A percentile compares a stretch with the other conserved stretches of the same genome.
phyloP scores from a whole-genome alignment of 2,888 invertebrate species.

The Mythimna vitellina region DNA sequence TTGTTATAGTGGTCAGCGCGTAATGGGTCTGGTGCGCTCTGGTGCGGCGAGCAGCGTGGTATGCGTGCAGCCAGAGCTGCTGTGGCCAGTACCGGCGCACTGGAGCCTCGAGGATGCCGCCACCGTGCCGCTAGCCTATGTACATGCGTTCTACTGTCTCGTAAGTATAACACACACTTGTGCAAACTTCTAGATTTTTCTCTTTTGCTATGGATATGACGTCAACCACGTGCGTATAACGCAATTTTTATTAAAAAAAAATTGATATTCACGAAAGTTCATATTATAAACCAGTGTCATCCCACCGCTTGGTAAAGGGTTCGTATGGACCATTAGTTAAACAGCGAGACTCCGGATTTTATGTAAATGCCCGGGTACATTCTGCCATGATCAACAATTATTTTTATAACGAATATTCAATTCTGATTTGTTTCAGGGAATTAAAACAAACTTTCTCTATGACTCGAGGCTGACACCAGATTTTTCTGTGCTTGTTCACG shows the following conservation, averaged over 20 bases:
- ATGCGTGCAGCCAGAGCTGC: constrained; percentile 83
- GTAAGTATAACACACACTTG: constrained; percentile 62
- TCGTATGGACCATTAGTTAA: neutral
- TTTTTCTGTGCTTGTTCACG: constrained; percentile 65
- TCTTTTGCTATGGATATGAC: too few relatives aligned
- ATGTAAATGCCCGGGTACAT: neutral
- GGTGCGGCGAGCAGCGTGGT: constrained; percentile 90
- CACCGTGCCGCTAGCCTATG: constrained; percentile 94
- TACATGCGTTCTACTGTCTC: constrained; percentile 85
- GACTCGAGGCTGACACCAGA: constrained; percentile 41
- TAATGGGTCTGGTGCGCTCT: constrained; percentile 91
- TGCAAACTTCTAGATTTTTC: neutral
- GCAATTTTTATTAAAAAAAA: too few relatives aligned
- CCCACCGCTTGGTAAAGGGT: too few relatives aligned
- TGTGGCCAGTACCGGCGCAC: constrained; percentile 92
- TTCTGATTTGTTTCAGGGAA: constrained; percentile 54
- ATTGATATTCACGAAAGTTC: neutral
- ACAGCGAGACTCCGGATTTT: neutral
- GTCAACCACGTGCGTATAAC: too few relatives aligned
- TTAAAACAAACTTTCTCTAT: constrained; percentile 49
- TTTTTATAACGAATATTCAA: neutral
- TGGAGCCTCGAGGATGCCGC: constrained; percentile 94
- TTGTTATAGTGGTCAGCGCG: constrained; percentile 81
- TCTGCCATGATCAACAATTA: neutral
- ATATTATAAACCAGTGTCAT: too few relatives aligned